phyloP scores from a whole-genome alignment of 2,888 invertebrate genomes.

The Dexiosoma caninum region DNA sequence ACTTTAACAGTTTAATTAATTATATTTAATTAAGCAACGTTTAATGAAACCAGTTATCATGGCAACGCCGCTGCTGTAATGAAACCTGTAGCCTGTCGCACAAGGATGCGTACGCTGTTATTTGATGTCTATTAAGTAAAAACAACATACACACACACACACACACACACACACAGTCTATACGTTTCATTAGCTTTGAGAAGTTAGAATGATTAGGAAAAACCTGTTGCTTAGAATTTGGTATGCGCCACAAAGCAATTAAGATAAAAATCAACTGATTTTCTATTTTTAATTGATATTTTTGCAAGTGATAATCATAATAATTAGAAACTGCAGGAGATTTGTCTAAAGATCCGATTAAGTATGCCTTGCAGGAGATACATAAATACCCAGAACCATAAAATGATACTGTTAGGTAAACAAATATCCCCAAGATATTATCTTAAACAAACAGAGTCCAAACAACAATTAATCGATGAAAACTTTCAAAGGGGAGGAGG shows the following conservation, averaged over 20 bases:
- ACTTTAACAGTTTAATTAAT: slow-evolving; percentile 56
- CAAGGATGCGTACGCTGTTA: not conserved
- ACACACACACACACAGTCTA: no score
- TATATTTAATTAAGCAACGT: slow-evolving; percentile 51
- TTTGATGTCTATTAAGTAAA: not conserved
- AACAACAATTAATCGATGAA: slow-evolving; percentile 30
- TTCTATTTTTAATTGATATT: slow-evolving; percentile 57
- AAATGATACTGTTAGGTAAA: slow-evolving; percentile 43
- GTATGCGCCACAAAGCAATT: slow-evolving; percentile 48
- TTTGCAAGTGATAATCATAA: slow-evolving; percentile 58
- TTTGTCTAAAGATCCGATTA: slow-evolving; percentile 43
- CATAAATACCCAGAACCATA: not conserved
- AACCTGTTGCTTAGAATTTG: slow-evolving; percentile 33
- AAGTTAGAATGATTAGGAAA: not conserved
- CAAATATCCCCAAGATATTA: slow-evolving; percentile 37
- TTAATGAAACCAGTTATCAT: slow-evolving; percentile 49
- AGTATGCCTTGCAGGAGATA: not conserved
- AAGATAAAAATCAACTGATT: slow-evolving; percentile 53
- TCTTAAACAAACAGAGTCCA: slow-evolving; percentile 6
- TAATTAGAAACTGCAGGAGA: slow-evolving; percentile 57
- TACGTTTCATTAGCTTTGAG: slow-evolving; percentile 15
- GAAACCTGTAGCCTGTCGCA: not conserved
- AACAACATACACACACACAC: no score
- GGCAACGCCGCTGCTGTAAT: not conserved
- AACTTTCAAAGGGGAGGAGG: slow-evolving; percentile 3